phyloP scores from a whole-genome alignment of 64 coral and sea anemone genomes.

The Orbicella faveolata region DNA sequence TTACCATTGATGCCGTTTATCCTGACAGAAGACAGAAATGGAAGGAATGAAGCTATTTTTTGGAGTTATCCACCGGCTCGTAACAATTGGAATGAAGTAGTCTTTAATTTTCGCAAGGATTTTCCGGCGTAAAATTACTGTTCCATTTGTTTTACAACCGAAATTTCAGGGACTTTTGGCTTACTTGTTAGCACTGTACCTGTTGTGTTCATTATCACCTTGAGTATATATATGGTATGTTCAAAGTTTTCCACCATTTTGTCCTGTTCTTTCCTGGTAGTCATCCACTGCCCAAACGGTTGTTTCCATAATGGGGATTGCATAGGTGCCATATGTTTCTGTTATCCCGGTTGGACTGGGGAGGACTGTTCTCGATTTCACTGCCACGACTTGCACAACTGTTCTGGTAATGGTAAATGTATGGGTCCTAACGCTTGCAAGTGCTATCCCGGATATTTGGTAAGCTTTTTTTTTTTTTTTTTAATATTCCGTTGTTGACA shows the following conservation, averaged over 20 bases:
- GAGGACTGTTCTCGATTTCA: conserved; percentile 66
- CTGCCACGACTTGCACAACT: conserved; percentile 57
- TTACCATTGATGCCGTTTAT: too few species aligned
- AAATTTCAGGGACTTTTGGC: too few species aligned
- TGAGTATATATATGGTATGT: background rate
- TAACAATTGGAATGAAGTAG: too few species aligned
- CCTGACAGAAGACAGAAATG: too few species aligned
- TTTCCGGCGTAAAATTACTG: too few species aligned
- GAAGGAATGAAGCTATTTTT: too few species aligned
- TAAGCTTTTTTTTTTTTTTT: background rate
- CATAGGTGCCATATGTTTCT: conserved; percentile 52
- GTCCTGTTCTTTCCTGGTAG: background rate
- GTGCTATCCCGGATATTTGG: conserved; percentile 44
- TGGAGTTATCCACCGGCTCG: too few species aligned
- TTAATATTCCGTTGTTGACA: background rate
- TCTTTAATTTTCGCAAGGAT: too few species aligned
- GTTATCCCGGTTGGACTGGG: conserved; percentile 68
- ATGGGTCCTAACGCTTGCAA: conserved; percentile 65
- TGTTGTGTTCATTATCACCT: too few species aligned
- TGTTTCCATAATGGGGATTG: conserved; percentile 63
- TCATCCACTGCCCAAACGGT: conserved; percentile 43
- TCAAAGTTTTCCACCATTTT: background rate
- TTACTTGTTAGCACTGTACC: too few species aligned
- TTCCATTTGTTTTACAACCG: too few species aligned
- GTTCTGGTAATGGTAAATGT: conserved; percentile 51